Conservation (phyloP, 2,113 vertebrate species). For the Ailuropoda melanoleuca region DNA sequence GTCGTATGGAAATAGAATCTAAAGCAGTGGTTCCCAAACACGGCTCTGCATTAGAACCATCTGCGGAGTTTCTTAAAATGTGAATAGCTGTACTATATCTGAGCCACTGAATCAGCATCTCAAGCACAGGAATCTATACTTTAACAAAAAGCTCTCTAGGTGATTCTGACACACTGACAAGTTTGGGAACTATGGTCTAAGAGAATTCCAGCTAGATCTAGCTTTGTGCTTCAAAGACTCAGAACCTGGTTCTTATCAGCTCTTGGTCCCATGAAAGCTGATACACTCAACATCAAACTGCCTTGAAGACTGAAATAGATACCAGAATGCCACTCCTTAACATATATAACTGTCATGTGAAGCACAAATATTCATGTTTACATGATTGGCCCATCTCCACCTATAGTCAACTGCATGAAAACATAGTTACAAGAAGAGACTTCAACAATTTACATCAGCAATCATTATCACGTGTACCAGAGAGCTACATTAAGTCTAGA, state of each 20-base stretch:
- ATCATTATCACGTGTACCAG: not conserved
- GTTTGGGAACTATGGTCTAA: not conserved
- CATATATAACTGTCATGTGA: not conserved
- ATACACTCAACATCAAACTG: constrained; percentile 23
- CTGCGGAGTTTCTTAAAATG: not conserved
- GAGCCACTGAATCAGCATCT: not conserved
- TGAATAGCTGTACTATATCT: not conserved
- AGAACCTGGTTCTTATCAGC: not conserved
- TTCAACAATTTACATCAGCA: constrained; percentile 4
- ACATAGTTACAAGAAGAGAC: not conserved
- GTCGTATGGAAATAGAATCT: not conserved
- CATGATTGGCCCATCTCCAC: not conserved
- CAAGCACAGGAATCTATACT: not conserved
- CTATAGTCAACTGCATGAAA: not conserved
- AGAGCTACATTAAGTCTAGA: not conserved
- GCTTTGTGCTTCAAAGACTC: not conserved
- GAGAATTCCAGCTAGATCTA: not conserved
- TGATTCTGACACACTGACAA: not conserved
- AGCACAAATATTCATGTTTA: not conserved
- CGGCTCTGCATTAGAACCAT: not conserved
- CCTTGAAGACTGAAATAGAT: not conserved
- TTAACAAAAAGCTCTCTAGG: not conserved
- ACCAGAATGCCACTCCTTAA: not conserved
- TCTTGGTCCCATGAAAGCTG: not conserved
- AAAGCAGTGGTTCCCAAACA: not conserved